Percentiles rank a stretch among this genome's conserved stretches.
Conservation (phyloP, 2,888 invertebrate species). For the Eristalis pertinax region DNA sequence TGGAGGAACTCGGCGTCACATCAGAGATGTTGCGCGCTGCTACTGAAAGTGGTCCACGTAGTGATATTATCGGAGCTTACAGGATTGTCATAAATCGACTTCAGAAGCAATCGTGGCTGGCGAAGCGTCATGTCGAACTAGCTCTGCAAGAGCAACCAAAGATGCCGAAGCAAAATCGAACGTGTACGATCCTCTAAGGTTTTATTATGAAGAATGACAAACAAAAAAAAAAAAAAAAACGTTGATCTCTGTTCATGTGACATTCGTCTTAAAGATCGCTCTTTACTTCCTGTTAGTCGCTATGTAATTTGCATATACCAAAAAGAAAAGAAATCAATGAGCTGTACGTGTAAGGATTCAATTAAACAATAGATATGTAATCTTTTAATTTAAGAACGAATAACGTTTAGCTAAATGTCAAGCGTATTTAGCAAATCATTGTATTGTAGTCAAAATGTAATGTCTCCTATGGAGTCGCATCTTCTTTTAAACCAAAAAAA, state of each 20-base stretch:
- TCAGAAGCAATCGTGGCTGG: slow-evolving; percentile 81
- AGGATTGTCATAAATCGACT: slow-evolving; percentile 86
- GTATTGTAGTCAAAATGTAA: slow-evolving; percentile 31
- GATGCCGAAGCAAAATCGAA: slow-evolving; percentile 63
- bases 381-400: slow-evolving; percentile 12
- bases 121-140: slow-evolving; percentile 80
- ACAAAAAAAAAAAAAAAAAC: slow-evolving; percentile 28
- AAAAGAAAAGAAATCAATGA: slow-evolving; percentile 22
- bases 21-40: slow-evolving; percentile 84
- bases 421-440: slow-evolving; percentile 20
- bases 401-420: slow-evolving; percentile 12
- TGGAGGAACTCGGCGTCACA: slow-evolving; percentile 84
- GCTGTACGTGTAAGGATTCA: slow-evolving; percentile 18
- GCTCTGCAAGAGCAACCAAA: slow-evolving; percentile 79
- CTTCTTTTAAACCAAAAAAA: slow-evolving; percentile 28
- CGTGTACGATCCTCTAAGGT: slow-evolving; percentile 62
- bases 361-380: neutral
- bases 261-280: slow-evolving; percentile 29
- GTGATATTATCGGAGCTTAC: slow-evolving; percentile 87
- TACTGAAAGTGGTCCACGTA: slow-evolving; percentile 84
- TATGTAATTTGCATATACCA: slow-evolving; percentile 36
- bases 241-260: slow-evolving; percentile 50
- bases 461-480: slow-evolving; percentile 70
- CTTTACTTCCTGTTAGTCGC: slow-evolving; percentile 19
- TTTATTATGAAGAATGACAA: neutral